A percentile compares a stretch with the other conserved stretches of the same genome.
Evolutionary conservation across 2,888 invertebrate species (phyloP).

Genomic region (Pelosia muscerda): DNA sequence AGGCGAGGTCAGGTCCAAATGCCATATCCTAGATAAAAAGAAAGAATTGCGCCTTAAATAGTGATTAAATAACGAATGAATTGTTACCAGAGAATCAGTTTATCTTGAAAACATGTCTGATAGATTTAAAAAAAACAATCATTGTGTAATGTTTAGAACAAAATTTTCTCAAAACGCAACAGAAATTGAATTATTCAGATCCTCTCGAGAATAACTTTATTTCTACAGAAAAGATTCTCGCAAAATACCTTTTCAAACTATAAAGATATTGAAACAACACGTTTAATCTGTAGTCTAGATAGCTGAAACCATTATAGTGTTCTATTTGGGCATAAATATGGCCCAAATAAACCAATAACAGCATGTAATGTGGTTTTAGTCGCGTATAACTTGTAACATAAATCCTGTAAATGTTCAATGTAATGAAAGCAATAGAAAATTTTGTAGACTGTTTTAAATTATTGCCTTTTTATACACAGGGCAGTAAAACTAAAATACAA

Average conservation of each 20-base stretch:
- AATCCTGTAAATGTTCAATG: conserved; percentile 35
- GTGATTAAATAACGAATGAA: too few species aligned
- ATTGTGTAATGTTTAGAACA: not conserved
- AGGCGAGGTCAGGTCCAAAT: too few species aligned
- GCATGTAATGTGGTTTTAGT: conserved; percentile 25
- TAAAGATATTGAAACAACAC: not conserved
- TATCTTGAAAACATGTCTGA: too few species aligned
- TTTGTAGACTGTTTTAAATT: conserved; percentile 31
- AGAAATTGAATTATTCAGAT: not conserved
- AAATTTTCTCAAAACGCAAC: not conserved
- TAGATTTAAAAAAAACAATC: too few species aligned
- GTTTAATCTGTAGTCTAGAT: not conserved
- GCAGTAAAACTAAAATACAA: not conserved
- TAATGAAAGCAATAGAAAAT: conserved; percentile 30
- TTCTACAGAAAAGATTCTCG: not conserved
- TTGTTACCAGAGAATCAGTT: too few species aligned
- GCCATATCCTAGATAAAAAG: too few species aligned
- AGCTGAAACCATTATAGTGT: conserved; percentile 5
- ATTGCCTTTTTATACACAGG: conserved; percentile 18
- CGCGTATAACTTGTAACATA: conserved; percentile 31
- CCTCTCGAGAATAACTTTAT: not conserved
- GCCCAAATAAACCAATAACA: conserved; percentile 27
- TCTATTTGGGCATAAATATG: conserved; percentile 19
- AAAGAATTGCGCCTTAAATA: too few species aligned
- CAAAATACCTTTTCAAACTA: not conserved